Conservation (phyloP, 1,140 invertebrate species). For the Cotesia typhae region DNA sequence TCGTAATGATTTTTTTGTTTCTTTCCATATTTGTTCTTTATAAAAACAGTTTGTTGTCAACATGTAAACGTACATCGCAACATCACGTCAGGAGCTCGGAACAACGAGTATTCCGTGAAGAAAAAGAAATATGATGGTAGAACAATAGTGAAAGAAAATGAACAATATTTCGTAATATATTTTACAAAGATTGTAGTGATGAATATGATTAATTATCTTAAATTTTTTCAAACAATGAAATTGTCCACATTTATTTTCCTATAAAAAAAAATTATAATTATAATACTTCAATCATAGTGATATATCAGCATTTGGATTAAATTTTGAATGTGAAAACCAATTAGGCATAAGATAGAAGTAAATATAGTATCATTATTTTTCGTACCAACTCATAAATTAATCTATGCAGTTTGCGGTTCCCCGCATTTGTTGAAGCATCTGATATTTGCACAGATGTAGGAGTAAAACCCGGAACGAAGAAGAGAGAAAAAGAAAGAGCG, state of each 20-base stretch:
- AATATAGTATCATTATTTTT: background rate
- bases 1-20: slow-evolving; percentile 36
- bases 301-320: background rate
- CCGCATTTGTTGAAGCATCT: background rate
- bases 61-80: slow-evolving; percentile 44
- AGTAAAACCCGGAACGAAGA: background rate
- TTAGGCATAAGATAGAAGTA: background rate
- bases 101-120: slow-evolving; percentile 31
- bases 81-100: background rate
- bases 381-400: background rate
- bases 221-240: no score
- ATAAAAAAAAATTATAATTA: no score
- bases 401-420: background rate
- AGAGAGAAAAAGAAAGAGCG: background rate
- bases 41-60: slow-evolving; percentile 49
- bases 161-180: no score
- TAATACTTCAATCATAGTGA: no score
- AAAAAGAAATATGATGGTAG: slow-evolving; percentile 40
- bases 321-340: background rate
- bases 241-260: no score
- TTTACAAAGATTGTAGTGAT: no score
- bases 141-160: background rate
- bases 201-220: no score
- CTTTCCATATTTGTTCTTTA: slow-evolving; percentile 39
- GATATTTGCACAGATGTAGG: slow-evolving; percentile 7